Conservation (phyloP, 2,113 vertebrate genomes). For the Gambusia affinis region DNA sequence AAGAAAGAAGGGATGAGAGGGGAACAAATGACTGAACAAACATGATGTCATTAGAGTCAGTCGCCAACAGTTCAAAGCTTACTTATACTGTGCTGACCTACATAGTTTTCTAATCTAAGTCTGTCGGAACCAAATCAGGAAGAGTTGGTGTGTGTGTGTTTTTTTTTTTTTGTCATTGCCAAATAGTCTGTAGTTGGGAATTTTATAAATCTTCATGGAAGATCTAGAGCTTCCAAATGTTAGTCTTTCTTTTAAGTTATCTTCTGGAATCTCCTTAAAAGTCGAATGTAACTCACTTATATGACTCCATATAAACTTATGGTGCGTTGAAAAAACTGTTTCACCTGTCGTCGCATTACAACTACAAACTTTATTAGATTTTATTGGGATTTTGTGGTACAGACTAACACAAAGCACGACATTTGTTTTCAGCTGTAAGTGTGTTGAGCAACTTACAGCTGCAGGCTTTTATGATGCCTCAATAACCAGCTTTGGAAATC, state of each 20-base stretch:
- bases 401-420: too few species aligned
- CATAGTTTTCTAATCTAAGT: conserved; percentile 51
- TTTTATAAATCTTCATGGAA: conserved; percentile 6
- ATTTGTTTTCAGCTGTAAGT: too few species aligned
- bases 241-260: too few species aligned
- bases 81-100: conserved; percentile 45
- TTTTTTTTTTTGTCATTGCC: conserved; percentile 1
- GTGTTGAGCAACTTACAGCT: neutral
- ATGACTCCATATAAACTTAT: too few species aligned
- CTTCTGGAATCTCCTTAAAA: neutral
- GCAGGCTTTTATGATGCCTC: too few species aligned
- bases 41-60: conserved; percentile 68
- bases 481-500: too few species aligned
- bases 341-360: too few species aligned
- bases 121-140: conserved; percentile 18
- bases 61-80: conserved; percentile 65
- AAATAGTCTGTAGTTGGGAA: conserved; percentile 2
- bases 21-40: conserved; percentile 27
- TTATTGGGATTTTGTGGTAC: too few species aligned
- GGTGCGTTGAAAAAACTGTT: too few species aligned
- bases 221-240: conserved; percentile 1
- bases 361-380: too few species aligned
- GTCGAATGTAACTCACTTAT: too few species aligned
- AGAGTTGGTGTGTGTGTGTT: neutral
- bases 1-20: neutral